These are phyloP conservation scores for Tenthredo mesomela DNA, from an alignment of 2,888 invertebrate species.

Conservation along the genomic window DNA sequence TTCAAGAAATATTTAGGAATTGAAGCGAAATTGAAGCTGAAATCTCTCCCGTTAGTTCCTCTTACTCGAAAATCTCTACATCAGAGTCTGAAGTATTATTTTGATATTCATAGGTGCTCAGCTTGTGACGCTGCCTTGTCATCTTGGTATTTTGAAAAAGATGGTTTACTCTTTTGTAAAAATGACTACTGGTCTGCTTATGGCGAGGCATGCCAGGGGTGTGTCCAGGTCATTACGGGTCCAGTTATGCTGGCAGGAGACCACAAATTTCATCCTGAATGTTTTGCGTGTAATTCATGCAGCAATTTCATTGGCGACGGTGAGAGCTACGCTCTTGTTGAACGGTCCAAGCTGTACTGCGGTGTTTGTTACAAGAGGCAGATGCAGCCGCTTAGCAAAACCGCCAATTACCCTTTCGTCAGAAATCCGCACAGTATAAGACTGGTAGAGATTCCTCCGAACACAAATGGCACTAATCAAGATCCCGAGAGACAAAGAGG, in stretches of 20 bases:
- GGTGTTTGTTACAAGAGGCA: constrained; percentile 87
- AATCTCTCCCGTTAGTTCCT: too few species aligned
- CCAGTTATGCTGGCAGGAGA: constrained; percentile 97
- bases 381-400: constrained; percentile 83
- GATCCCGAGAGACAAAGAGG: constrained; percentile 81
- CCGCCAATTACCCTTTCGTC: constrained; percentile 79
- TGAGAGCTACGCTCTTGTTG: constrained; percentile 95
- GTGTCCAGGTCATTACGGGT: constrained; percentile 91
- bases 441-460: constrained; percentile 89
- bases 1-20: neutral
- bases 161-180: constrained; percentile 92
- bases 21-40: neutral
- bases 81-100: neutral
- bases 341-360: constrained; percentile 93
- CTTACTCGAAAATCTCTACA: constrained; percentile 1
- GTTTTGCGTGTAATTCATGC: constrained; percentile 93
- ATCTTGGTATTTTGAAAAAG: constrained; percentile 96
- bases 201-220: constrained; percentile 94
- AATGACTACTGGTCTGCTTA: constrained; percentile 93
- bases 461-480: constrained; percentile 65
- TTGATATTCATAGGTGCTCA: constrained; percentile 86
- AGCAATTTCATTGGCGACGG: constrained; percentile 93
- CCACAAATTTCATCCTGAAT: constrained; percentile 97
- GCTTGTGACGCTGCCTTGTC: constrained; percentile 92
- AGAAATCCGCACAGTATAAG: constrained; percentile 89